A percentile compares a stretch with the other conserved stretches of the same genome.
These are phyloP conservation scores for Seriola rivoliana DNA, from an alignment of 2,113 vertebrate species.

Conservation along the genomic window DNA sequence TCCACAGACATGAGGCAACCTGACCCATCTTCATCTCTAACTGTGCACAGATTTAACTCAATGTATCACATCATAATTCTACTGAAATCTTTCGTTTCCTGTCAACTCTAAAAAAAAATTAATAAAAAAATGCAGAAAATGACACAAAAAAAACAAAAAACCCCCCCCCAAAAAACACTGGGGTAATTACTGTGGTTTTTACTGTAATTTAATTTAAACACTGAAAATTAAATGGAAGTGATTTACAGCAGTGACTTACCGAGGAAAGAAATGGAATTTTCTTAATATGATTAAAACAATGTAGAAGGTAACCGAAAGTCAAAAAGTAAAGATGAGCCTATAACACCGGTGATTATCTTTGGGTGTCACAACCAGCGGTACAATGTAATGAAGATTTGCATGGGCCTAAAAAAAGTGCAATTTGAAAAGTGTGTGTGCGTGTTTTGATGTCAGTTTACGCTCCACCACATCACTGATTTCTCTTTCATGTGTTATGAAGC, in stretches of 20 bases:
- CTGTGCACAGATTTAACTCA: neutral
- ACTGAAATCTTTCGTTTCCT: neutral
- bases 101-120: neutral
- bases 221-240: neutral
- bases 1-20: too few relatives aligned
- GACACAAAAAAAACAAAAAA: neutral
- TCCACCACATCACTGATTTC: neutral
- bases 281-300: neutral
- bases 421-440: neutral
- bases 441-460: neutral
- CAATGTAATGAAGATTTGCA: neutral
- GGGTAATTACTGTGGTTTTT: too few relatives aligned
- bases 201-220: neutral
- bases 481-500: neutral
- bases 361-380: neutral
- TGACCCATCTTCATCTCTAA: too few relatives aligned
- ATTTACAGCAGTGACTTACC: neutral
- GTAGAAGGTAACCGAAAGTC: neutral
- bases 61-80: neutral
- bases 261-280: neutral
- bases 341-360: neutral
- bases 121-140: neutral
- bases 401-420: neutral
- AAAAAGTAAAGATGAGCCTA: neutral
- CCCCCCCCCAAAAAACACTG: too few relatives aligned